Conservation (phyloP, 2,888 invertebrate species). For the Beris chalybata region DNA sequence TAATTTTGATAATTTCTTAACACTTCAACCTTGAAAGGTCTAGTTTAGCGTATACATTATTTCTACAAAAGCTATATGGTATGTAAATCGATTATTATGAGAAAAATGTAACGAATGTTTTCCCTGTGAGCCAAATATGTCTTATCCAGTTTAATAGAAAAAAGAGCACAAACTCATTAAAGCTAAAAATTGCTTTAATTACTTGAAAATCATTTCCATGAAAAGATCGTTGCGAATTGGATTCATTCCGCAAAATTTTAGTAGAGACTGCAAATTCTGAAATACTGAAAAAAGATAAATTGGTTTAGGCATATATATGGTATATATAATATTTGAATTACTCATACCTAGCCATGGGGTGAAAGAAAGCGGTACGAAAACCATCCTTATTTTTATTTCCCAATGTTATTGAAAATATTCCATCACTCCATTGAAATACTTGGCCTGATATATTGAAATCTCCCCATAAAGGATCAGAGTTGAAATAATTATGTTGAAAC, state of each 20-base stretch:
- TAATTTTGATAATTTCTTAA: too few relatives aligned
- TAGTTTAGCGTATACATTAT: too few relatives aligned
- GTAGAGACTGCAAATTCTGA: conserved; percentile 73
- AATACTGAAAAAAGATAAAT: conserved; percentile 54
- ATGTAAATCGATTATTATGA: too few relatives aligned
- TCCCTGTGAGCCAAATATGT: too few relatives aligned
- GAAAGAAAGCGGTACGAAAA: conserved; percentile 71
- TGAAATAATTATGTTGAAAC: conserved; percentile 72
- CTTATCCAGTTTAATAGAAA: too few relatives aligned
- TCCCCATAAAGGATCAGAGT: conserved; percentile 70
- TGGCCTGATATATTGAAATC: conserved; percentile 69
- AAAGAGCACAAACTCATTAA: background rate
- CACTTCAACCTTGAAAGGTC: too few relatives aligned
- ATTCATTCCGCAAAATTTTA: conserved; percentile 61
- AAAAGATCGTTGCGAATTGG: conserved; percentile 58
- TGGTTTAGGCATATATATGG: background rate
- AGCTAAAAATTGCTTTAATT: background rate
- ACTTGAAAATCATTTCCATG: conserved; percentile 60
- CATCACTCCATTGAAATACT: conserved; percentile 78
- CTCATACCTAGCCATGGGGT: conserved; percentile 64
- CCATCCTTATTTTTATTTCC: conserved; percentile 60
- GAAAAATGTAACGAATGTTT: too few relatives aligned
- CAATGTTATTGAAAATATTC: conserved; percentile 72
- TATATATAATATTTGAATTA: conserved; percentile 31
- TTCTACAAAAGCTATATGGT: too few relatives aligned